phyloP scores from a whole-genome alignment of 2,797 vertebrate species.

The Myiotriccus ornatus region DNA sequence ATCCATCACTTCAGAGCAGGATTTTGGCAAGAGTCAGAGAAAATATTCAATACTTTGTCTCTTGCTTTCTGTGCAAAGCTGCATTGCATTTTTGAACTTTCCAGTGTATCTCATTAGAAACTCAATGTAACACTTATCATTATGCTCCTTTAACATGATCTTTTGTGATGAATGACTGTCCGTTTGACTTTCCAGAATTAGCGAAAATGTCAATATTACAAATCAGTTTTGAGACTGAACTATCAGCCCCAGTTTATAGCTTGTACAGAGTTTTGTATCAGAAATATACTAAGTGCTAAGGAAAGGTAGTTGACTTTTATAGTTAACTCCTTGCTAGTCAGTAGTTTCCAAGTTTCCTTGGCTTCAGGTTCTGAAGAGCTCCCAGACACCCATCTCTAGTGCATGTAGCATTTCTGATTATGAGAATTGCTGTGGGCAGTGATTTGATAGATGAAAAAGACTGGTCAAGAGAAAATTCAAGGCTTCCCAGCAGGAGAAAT shows the following conservation, averaged over 20 bases:
- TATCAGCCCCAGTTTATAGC: neutral
- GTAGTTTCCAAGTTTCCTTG: neutral
- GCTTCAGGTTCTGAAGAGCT: neutral
- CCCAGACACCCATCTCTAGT: neutral
- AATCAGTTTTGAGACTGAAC: neutral
- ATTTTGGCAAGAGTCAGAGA: conserved; percentile 53
- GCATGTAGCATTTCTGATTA: neutral
- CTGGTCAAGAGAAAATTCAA: neutral
- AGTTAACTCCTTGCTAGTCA: neutral
- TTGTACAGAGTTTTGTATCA: neutral
- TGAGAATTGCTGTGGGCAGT: neutral
- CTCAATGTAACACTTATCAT: neutral
- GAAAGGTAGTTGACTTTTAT: neutral
- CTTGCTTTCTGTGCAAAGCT: conserved; percentile 35
- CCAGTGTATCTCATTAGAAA: neutral
- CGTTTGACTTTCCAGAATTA: neutral
- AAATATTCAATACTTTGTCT: conserved; percentile 68
- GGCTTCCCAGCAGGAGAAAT: neutral
- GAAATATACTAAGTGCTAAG: neutral
- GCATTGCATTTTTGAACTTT: conserved; percentile 27
- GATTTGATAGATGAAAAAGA: neutral
- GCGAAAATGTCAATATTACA: neutral
- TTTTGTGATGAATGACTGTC: neutral
- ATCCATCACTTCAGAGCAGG: conserved; percentile 65
- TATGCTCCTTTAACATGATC: neutral